phyloP scores from a whole-genome alignment of 2,888 invertebrate genomes.

The Drosophila aldrichi region DNA sequence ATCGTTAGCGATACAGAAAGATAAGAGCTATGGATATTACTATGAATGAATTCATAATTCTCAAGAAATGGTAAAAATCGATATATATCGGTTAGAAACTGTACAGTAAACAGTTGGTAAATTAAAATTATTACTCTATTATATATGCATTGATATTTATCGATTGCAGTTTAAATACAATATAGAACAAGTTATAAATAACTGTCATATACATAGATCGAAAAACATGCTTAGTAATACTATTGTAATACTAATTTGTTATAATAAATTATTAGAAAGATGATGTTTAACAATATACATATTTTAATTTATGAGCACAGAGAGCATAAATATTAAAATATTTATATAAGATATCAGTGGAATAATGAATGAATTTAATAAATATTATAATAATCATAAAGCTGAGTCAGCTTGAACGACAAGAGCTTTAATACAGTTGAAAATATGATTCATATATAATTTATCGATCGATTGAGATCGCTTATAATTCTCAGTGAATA shows the following conservation, averaged over 20 bases:
- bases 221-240: background rate
- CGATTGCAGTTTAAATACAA: too few species aligned
- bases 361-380: background rate
- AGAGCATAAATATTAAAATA: too few species aligned
- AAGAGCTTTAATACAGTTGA: too few species aligned
- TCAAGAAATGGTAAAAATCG: background rate
- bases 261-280: background rate
- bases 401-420: too few species aligned
- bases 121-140: too few species aligned
- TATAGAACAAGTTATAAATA: too few species aligned
- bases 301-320: background rate
- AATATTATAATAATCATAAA: background rate
- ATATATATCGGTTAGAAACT: background rate
- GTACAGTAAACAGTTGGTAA: too few species aligned
- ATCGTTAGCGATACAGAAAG: background rate
- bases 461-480: constrained; percentile 2
- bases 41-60: background rate
- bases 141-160: too few species aligned
- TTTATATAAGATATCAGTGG: background rate
- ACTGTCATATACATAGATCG: too few species aligned
- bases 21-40: background rate
- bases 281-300: too few species aligned
- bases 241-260: background rate
- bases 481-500: background rate
- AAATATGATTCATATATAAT: background rate